Evolutionary conservation across 2,888 invertebrate genomes (phyloP), one percentile per base, ranked within the genome.

Genomic region (Synergus itoensis): DNA sequence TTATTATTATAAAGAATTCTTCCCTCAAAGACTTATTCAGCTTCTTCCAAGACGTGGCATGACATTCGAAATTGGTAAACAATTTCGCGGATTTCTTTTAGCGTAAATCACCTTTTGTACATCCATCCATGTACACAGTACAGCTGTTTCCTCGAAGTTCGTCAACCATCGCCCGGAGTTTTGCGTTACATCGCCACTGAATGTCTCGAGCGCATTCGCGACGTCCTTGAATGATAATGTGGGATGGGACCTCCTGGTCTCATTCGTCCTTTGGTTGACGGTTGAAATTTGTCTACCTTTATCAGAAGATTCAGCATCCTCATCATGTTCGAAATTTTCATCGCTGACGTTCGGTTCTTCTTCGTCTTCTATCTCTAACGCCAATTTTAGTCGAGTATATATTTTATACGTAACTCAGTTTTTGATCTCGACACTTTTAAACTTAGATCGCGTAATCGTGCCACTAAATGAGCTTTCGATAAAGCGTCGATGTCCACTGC

Each of bases 61-160:
- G 14, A 40, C 77, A 65, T 45, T 82, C 82, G 53, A 79, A 83
- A 18, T 80, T 77, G 0, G 81, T 77, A 40, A 82, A 84, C n/a
- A 86, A 53, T 40, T 85, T 85, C 2, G 86, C 84, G 0, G 84
- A 82, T 18, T 84, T 76, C 69, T 78, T 69, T 84, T 85, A 1
- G 84, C 82, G 18, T 85, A 85, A 7, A 86, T 78, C 1, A 85
- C 80, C 69, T 77, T 83, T 41, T 85, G 84, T 1, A 78, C 60
- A 14, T 87, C 80, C 1, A 53, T 77, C 84, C 82, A 86, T 0
- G 65, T 4, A 41, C 84, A 84, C 12, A 86, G 36, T 40, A 18
- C 65, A 4, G 82, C 77, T 14, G 78, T 84, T 60, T 86, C 84
- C 40, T 86, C 86, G 21, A 86, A 84, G 7, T 84, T 80, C 0